These are phyloP conservation scores for Hipparchia semele DNA, from an alignment of 2,888 invertebrate genomes.

Conservation along the genomic window DNA sequence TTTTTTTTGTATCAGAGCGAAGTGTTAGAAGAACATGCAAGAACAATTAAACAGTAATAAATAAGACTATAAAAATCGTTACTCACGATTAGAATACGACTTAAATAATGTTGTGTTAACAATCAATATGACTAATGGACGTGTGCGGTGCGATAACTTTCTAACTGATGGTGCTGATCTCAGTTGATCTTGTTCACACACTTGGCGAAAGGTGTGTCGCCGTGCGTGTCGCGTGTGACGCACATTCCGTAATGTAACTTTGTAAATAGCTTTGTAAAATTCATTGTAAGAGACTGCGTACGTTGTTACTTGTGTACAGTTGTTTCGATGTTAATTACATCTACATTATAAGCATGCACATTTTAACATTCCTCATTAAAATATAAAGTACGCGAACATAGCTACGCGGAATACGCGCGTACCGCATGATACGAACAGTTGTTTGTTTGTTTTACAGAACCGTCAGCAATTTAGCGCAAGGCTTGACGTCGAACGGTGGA, in stretches of 20 bases:
- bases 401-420: slow-evolving; percentile 28
- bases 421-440: slow-evolving; percentile 35
- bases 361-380: slow-evolving; percentile 42
- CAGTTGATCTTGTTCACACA: background rate
- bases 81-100: too few relatives aligned
- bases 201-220: background rate
- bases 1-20: too few relatives aligned
- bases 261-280: slow-evolving; percentile 65
- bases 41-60: too few relatives aligned
- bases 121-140: background rate
- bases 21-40: too few relatives aligned
- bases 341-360: slow-evolving; percentile 56
- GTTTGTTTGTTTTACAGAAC: slow-evolving; percentile 72
- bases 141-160: background rate
- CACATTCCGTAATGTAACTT: slow-evolving; percentile 44
- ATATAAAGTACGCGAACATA: slow-evolving; percentile 30
- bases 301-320: slow-evolving; percentile 55
- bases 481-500: slow-evolving; percentile 85
- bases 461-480: slow-evolving; percentile 81
- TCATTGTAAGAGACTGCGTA: slow-evolving; percentile 52
- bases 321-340: slow-evolving; percentile 45
- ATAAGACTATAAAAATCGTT: too few relatives aligned
- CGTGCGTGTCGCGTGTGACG: slow-evolving; percentile 25
- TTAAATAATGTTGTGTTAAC: background rate
- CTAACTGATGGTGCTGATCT: background rate